Evolutionary conservation across 35 echinoderm and acorn worm species (phyloP), one percentile per base, ranked within the genome.

Genomic region (Anneissia japonica): DNA sequence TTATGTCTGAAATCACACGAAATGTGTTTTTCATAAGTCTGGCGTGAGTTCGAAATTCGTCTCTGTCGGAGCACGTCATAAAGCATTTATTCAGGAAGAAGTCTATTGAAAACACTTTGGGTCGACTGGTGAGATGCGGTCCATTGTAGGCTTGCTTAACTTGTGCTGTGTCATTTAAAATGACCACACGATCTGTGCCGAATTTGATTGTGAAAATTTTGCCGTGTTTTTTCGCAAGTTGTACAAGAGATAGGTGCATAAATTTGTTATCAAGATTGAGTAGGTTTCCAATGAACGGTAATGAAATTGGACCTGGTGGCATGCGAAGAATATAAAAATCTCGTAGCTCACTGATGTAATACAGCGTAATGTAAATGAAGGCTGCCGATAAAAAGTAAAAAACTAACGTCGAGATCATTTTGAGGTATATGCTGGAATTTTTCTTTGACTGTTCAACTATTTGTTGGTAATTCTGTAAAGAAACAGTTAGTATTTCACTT

Each of bases 21-120:
- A 99, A 94, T 21, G 96, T 90, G 79, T 99, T 86, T 73, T 90
- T 91, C 91, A 93, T 94, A 32, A 99, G 85, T 81, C 91, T 99
- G 30, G 92, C 94, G 81, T 99, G 96, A 31, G 94, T 90, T 72
- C 83, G 77, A 76, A 93, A 94, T n/a, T 94, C 86, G 31, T 91
- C 82, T 41, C 87, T 83, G 38, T 97, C 89, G 34, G 85, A 85
- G 79, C 91, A 90, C 30, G 96, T 90, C 96, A 99, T 91, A 79
- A 99, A 99, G 33, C 96, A 92, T 73, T 99, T 99, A 31, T 87
- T 87, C 41, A 99, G 36, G 46, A 99, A 93, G 76, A 94, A 94
- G 46, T 99, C 96, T 12, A 99, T 85, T 28, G 96, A 99, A 81
- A 94, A 99, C 28, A 99, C 88, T 41, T 87, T 86, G 21, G 96